A percentile compares a stretch with the other conserved stretches of the same genome.
These are phyloP conservation scores for Channa maculata DNA, from an alignment of 2,113 vertebrate species.

Conservation along the genomic window DNA sequence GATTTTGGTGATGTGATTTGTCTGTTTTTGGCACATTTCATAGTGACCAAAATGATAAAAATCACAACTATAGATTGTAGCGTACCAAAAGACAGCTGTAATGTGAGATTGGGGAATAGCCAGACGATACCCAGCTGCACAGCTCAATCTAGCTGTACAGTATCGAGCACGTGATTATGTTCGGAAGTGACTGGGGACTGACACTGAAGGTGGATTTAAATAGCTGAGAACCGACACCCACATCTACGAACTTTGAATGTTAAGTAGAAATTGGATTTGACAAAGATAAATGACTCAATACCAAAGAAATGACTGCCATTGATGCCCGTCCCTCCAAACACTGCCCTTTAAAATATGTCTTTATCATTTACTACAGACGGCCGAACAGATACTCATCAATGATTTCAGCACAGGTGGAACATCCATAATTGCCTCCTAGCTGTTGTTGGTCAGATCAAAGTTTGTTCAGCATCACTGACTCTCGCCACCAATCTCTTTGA, in stretches of 20 bases:
- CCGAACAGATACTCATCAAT: neutral
- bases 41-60: constrained; percentile 47
- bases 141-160: constrained; percentile 8
- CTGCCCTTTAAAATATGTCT: neutral
- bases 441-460: constrained; percentile 37
- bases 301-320: too few relatives aligned
- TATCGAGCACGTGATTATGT: constrained; percentile 51
- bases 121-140: constrained; percentile 25
- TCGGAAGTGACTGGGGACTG: constrained; percentile 40
- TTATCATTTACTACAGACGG: neutral
- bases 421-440: constrained; percentile 15
- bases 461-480: constrained; percentile 14
- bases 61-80: constrained; percentile 38
- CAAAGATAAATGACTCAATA: too few relatives aligned
- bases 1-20: constrained; percentile 58
- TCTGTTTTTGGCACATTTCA: constrained; percentile 51
- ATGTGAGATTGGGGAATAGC: constrained; percentile 28
- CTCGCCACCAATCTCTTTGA: constrained; percentile 10
- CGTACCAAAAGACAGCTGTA: constrained; percentile 36
- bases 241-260: too few relatives aligned
- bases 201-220: neutral
- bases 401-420: neutral
- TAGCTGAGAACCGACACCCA: too few relatives aligned
- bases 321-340: constrained; percentile 3
- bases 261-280: too few relatives aligned